These are phyloP conservation scores for Colletes gigas DNA, from an alignment of 1,140 invertebrate genomes.

Conservation along the genomic window DNA sequence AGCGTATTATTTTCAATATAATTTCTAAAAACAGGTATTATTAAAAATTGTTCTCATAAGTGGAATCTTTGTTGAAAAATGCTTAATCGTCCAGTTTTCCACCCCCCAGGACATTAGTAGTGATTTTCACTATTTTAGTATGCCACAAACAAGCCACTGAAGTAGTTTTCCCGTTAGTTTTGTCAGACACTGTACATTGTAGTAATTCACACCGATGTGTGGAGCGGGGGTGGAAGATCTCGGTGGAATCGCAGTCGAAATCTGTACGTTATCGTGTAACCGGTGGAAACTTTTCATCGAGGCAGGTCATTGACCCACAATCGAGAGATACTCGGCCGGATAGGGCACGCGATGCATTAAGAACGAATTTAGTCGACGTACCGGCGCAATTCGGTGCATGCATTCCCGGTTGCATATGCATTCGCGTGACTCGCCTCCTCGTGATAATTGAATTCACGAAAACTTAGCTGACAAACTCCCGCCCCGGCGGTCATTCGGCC, in stretches of 20 bases:
- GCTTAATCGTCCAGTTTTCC: too few relatives aligned
- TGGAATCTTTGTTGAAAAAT: too few relatives aligned
- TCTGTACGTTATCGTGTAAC: slow-evolving; percentile 34
- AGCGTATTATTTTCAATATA: too few relatives aligned
- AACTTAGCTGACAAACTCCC: slow-evolving; percentile 41
- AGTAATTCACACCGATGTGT: neutral
- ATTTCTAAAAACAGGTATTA: too few relatives aligned
- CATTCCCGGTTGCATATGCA: slow-evolving; percentile 40
- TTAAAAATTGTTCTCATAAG: too few relatives aligned
- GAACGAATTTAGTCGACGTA: slow-evolving; percentile 50
- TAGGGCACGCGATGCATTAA: slow-evolving; percentile 60
- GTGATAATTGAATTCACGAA: slow-evolving; percentile 61
- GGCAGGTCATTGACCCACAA: slow-evolving; percentile 52
- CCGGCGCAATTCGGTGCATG: slow-evolving; percentile 38
- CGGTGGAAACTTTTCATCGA: slow-evolving; percentile 33
- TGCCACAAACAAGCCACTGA: too few relatives aligned
- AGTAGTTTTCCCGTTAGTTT: too few relatives aligned
- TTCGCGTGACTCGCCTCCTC: slow-evolving; percentile 51
- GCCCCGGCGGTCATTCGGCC: neutral
- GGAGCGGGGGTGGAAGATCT: neutral
- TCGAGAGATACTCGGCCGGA: slow-evolving; percentile 55
- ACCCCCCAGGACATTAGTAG: too few relatives aligned
- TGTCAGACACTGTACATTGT: too few relatives aligned
- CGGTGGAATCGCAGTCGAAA: neutral
- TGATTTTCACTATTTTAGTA: too few relatives aligned